A percentile compares a stretch with the other conserved stretches of the same genome.
Conservation (phyloP, 2,113 vertebrate species). For the Gymnobelideus leadbeateri region DNA sequence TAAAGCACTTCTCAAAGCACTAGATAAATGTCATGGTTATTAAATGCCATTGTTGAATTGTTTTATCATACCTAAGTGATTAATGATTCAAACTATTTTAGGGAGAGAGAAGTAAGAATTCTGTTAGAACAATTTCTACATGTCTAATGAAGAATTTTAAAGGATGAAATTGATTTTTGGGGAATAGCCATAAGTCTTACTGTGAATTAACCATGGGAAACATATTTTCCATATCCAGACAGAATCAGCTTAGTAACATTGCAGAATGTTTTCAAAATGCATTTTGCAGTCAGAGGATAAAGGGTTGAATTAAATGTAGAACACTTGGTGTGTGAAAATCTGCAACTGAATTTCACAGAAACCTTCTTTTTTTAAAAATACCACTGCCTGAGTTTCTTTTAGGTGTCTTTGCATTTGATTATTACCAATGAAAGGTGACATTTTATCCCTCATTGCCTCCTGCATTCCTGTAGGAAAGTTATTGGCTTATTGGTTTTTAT, state of each 20-base stretch:
- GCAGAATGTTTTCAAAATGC: conserved; percentile 36
- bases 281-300: conserved; percentile 40
- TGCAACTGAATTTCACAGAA: conserved; percentile 72
- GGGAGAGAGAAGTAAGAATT: not conserved
- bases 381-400: conserved; percentile 56
- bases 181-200: conserved; percentile 27
- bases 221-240: conserved; percentile 51
- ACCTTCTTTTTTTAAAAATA: conserved; percentile 48
- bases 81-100: not conserved
- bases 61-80: not conserved
- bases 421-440: conserved; percentile 67
- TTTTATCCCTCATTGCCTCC: conserved; percentile 62
- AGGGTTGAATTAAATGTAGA: conserved; percentile 70
- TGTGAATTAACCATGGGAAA: conserved; percentile 51
- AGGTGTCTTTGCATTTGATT: conserved; percentile 70
- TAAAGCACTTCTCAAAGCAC: not conserved
- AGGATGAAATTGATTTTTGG: conserved; percentile 46
- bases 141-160: conserved; percentile 51
- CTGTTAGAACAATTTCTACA: conserved; percentile 18
- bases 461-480: conserved; percentile 53
- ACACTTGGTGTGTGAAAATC: conserved; percentile 53
- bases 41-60: not conserved
- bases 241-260: not conserved
- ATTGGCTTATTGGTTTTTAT: conserved; percentile 57
- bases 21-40: not conserved